phyloP scores from a whole-genome alignment of 2,888 invertebrate genomes.

The Chesias legatella region DNA sequence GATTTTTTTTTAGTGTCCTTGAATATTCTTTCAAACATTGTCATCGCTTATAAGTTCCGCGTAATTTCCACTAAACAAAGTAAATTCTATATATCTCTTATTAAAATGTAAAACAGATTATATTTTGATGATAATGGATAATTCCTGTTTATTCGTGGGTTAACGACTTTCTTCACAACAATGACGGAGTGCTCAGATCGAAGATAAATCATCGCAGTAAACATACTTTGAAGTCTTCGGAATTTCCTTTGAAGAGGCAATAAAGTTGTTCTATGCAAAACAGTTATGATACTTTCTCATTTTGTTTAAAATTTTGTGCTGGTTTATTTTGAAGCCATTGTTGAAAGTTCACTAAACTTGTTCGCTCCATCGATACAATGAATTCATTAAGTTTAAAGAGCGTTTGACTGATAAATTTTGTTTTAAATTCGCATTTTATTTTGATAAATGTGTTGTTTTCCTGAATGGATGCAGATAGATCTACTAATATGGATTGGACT shows the following conservation, averaged over 20 bases:
- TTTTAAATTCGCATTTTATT: neutral
- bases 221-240: conserved; percentile 8
- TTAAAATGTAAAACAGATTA: conserved; percentile 8
- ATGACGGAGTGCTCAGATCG: conserved; percentile 8
- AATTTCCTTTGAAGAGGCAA: conserved; percentile 10
- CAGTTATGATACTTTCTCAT: conserved; percentile 18
- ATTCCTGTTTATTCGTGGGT: conserved; percentile 22
- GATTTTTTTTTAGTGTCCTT: too few relatives aligned
- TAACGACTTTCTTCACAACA: conserved; percentile 24
- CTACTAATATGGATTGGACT: too few relatives aligned
- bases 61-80: too few relatives aligned
- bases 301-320: conserved; percentile 10
- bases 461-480: too few relatives aligned
- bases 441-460: neutral
- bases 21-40: too few relatives aligned
- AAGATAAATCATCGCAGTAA: conserved; percentile 10
- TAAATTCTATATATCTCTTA: conserved; percentile 1
- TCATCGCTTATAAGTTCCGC: too few relatives aligned
- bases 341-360: conserved; percentile 15
- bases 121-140: conserved; percentile 21
- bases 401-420: conserved; percentile 1
- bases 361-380: conserved; percentile 10
- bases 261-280: conserved; percentile 4
- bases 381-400: conserved; percentile 6
- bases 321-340: conserved; percentile 1